These are phyloP conservation scores for Bungarus multicinctus DNA, from an alignment of 2,113 vertebrate species.

Conservation along the genomic window DNA sequence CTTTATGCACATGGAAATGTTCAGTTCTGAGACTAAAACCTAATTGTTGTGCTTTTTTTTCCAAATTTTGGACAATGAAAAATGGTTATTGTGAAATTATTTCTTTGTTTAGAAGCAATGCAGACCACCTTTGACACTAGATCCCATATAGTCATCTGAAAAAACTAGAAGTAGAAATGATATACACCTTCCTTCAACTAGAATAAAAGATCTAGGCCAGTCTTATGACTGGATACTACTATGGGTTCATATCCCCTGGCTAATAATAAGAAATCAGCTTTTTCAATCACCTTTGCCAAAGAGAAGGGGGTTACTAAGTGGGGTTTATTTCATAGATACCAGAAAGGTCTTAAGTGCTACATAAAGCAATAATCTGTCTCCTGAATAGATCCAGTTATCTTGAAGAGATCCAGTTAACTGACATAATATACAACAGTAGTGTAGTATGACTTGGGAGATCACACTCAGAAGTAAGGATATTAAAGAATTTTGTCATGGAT, in stretches of 20 bases:
- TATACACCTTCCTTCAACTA: background rate
- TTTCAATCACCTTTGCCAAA: background rate
- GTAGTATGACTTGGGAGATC: background rate
- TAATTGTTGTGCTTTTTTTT: background rate
- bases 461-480: no score
- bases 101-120: background rate
- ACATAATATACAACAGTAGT: background rate
- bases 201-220: background rate
- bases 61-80: background rate
- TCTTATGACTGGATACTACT: background rate
- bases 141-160: background rate
- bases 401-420: background rate
- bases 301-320: background rate
- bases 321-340: background rate
- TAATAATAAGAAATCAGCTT: background rate
- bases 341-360: background rate
- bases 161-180: background rate
- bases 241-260: background rate
- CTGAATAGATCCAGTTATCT: background rate
- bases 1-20: background rate
- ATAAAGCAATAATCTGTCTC: background rate
- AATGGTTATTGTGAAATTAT: background rate
- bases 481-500: no score
- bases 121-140: background rate
- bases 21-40: slow-evolving; percentile 9